Conservation (phyloP, 64 coral and sea anemone genomes). For the Actinia tenebrosa region DNA sequence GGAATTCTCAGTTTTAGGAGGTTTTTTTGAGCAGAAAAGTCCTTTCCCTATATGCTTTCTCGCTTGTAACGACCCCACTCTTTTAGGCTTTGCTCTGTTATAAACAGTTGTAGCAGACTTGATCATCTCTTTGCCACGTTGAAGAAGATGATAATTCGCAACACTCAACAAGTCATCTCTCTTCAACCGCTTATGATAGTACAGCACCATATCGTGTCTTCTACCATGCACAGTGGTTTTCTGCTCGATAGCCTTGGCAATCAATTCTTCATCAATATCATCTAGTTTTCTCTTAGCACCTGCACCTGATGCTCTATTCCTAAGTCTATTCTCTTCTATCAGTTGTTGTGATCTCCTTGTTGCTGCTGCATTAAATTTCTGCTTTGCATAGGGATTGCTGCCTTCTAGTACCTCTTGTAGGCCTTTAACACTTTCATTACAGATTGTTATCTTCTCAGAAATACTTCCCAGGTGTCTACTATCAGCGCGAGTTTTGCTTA, state of each 20-base stretch:
- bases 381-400: too few relatives aligned
- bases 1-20: conserved; percentile 27
- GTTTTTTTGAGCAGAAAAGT: conserved; percentile 41
- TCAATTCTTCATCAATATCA: neutral
- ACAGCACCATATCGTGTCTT: conserved; percentile 29
- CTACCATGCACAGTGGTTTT: conserved; percentile 44
- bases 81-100: conserved; percentile 31
- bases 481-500: too few relatives aligned
- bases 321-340: neutral
- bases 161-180: conserved; percentile 27
- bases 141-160: conserved; percentile 27
- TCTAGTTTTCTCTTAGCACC: neutral
- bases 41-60: conserved; percentile 29
- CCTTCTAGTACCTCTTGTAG: too few relatives aligned
- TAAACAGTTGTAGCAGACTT: conserved; percentile 46
- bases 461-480: too few relatives aligned
- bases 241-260: conserved; percentile 9
- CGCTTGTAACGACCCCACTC: conserved; percentile 3
- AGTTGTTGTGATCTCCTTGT: neutral
- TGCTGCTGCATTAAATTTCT: too few relatives aligned
- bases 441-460: too few relatives aligned
- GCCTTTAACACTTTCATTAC: too few relatives aligned
- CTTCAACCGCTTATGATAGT: conserved; percentile 32
- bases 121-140: conserved; percentile 40
- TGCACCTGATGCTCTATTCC: neutral